Evolutionary conservation across 2,113 vertebrate genomes (phyloP).

Genomic region (Nycticorax nycticorax): DNA sequence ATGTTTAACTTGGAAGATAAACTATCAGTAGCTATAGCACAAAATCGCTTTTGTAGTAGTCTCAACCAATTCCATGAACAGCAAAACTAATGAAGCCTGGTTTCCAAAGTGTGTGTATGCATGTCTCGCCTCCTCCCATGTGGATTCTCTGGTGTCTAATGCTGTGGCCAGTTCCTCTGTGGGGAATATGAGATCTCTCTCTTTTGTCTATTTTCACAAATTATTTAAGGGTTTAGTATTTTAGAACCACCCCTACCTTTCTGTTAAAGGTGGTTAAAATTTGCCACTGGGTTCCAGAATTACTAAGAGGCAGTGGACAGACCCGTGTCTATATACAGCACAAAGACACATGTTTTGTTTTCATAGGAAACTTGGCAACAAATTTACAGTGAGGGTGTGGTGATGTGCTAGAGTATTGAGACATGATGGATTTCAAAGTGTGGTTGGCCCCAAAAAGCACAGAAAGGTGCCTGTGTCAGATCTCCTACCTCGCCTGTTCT

Average conservation of each 20-base stretch:
- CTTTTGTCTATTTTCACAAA: background rate
- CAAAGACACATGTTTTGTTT: background rate
- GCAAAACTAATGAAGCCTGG: background rate
- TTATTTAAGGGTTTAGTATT: background rate
- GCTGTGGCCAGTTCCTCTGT: background rate
- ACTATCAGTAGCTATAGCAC: background rate
- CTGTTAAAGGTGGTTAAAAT: background rate
- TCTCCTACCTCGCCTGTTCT: background rate
- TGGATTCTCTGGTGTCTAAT: background rate
- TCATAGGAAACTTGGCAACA: background rate
- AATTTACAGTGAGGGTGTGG: background rate
- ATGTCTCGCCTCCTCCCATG: accelerated
- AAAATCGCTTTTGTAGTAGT: background rate
- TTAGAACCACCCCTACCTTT: background rate
- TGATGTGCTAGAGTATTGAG: background rate
- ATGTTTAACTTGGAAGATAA: background rate
- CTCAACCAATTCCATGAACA: background rate
- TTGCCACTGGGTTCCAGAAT: background rate
- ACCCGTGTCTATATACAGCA: background rate
- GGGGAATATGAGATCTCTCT: background rate
- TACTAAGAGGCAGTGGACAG: background rate
- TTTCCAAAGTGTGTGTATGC: background rate
- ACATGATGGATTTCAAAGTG: background rate
- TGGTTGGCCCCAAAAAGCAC: background rate
- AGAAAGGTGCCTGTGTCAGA: background rate